Percentiles rank a stretch among this genome's conserved stretches.
Evolutionary conservation across 1,140 invertebrate species (phyloP).

Genomic region (Pemphigus obesinymphae): DNA sequence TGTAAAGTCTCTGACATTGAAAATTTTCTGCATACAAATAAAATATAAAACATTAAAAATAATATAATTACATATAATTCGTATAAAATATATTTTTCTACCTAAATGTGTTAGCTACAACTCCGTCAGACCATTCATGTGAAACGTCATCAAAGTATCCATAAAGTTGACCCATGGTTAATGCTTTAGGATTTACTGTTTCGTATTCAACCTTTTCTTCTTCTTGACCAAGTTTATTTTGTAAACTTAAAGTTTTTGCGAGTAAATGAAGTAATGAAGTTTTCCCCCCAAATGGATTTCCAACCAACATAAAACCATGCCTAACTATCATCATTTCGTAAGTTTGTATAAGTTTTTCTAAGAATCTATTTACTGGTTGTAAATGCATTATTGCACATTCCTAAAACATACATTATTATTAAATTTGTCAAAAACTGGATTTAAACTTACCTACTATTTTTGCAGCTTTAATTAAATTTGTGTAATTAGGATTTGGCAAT

Average conservation of each 20-base stretch:
- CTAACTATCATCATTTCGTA: slow-evolving; percentile 82
- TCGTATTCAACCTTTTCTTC: slow-evolving; percentile 43
- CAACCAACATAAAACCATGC: slow-evolving; percentile 79
- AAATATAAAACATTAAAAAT: background rate
- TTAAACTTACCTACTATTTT: slow-evolving; percentile 48
- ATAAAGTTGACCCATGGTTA: slow-evolving; percentile 88
- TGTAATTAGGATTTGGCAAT: slow-evolving; percentile 71
- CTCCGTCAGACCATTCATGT: slow-evolving; percentile 88
- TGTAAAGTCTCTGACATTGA: slow-evolving; percentile 52
- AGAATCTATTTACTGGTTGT: slow-evolving; percentile 65
- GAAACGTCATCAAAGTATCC: slow-evolving; percentile 85
- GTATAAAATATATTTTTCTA: slow-evolving; percentile 45
- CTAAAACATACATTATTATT: slow-evolving; percentile 43
- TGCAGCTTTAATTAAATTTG: slow-evolving; percentile 58
- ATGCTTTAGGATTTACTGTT: slow-evolving; percentile 88
- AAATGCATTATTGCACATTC: slow-evolving; percentile 63
- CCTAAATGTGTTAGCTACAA: slow-evolving; percentile 57
- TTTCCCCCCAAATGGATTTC: slow-evolving; percentile 69
- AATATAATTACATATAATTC: background rate
- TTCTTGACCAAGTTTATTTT: slow-evolving; percentile 49
- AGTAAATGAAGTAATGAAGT: slow-evolving; percentile 62
- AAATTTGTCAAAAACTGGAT: background rate
- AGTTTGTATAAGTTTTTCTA: slow-evolving; percentile 69
- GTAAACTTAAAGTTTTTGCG: slow-evolving; percentile 64
- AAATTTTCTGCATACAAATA: slow-evolving; percentile 35